Conservation (phyloP, 2,888 invertebrate genomes). For the Cacoxenus indagator region DNA sequence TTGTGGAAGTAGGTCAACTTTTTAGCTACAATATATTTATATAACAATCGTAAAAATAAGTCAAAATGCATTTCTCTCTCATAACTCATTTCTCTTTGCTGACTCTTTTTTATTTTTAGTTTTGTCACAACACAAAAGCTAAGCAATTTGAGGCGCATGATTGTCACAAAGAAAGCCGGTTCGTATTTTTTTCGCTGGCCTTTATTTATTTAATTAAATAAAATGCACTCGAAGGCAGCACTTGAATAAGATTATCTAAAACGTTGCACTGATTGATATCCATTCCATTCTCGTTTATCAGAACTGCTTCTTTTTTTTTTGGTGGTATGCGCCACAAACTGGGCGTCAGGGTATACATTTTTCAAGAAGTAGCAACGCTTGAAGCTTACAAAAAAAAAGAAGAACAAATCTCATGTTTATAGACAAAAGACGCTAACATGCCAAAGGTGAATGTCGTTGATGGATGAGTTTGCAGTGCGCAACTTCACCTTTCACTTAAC, state of each 20-base stretch:
- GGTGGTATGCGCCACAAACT: background rate
- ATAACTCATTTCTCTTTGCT: background rate
- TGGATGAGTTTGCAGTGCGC: background rate
- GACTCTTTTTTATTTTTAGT: background rate
- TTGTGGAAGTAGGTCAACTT: background rate
- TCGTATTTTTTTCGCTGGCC: background rate
- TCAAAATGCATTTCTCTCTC: background rate
- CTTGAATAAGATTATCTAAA: no score
- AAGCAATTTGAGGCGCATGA: background rate
- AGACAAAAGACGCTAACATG: slow-evolving; percentile 2
- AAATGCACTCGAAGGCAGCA: background rate
- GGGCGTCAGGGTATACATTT: no score
- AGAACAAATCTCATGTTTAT: background rate
- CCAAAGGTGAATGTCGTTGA: slow-evolving; percentile 1
- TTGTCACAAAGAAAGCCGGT: slow-evolving; percentile 4
- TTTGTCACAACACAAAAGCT: background rate
- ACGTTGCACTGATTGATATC: no score
- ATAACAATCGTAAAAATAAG: background rate
- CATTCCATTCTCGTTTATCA: no score
- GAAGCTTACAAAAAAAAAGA: slow-evolving; percentile 12
- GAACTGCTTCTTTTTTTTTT: no score
- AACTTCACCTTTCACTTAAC: slow-evolving; percentile 13
- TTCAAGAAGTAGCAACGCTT: background rate
- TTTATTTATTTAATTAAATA: slow-evolving; percentile 15
- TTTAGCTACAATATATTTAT: background rate